phyloP scores from a whole-genome alignment of 30 jellyfish, hydroid and myxozoan genomes.

The Pseudorhiza aurosa region DNA sequence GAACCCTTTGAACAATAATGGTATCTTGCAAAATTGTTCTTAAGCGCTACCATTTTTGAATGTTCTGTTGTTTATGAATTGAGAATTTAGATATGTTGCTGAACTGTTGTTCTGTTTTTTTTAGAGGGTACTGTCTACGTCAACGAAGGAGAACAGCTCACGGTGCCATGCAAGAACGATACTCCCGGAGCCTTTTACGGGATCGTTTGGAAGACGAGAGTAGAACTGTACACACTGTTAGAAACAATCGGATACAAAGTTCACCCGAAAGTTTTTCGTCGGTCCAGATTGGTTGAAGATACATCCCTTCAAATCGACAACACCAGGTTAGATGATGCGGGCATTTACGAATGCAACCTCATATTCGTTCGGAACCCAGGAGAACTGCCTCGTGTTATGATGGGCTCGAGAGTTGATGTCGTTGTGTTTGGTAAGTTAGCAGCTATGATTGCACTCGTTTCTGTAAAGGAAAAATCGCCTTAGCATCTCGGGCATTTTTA shows the following conservation, averaged over 20 bases:
- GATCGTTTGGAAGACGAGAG: slow-evolving; percentile 37
- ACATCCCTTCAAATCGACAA: slow-evolving; percentile 44
- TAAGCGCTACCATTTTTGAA: too few relatives aligned
- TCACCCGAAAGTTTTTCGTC: not conserved
- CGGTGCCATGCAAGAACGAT: slow-evolving; percentile 65
- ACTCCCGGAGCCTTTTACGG: slow-evolving; percentile 75
- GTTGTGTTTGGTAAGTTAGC: slow-evolving; percentile 67
- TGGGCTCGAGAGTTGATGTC: slow-evolving; percentile 24
- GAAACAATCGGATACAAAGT: slow-evolving; percentile 18
- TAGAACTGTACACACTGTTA: slow-evolving; percentile 17
- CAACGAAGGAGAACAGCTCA: slow-evolving; percentile 28
- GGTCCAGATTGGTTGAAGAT: slow-evolving; percentile 45
- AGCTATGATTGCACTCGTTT: too few relatives aligned
- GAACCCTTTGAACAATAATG: too few relatives aligned
- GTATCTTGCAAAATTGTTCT: too few relatives aligned
- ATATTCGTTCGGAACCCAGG: not conserved
- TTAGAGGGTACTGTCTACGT: slow-evolving; percentile 43
- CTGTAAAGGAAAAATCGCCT: too few relatives aligned
- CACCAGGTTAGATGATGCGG: slow-evolving; percentile 26
- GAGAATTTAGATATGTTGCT: too few relatives aligned
- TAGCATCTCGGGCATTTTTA: too few relatives aligned
- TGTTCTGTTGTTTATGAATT: too few relatives aligned
- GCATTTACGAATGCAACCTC: slow-evolving; percentile 64
- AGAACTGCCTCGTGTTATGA: slow-evolving; percentile 1
- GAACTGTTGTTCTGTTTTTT: too few relatives aligned